Evolutionary conservation across 2,888 invertebrate genomes (phyloP).

Genomic region (Platycheirus albimanus): DNA sequence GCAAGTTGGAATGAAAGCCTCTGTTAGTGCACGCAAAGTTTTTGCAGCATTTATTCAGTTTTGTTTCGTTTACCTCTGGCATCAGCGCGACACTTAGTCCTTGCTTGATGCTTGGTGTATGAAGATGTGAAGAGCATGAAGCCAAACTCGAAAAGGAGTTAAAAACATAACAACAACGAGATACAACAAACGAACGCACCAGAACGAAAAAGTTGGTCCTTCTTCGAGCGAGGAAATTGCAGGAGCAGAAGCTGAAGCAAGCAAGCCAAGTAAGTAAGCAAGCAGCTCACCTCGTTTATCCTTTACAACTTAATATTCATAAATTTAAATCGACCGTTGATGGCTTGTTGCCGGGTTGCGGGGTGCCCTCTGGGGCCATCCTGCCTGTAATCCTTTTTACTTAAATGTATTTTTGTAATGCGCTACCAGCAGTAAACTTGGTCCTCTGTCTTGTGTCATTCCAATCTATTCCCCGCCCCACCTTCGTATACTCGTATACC

Average conservation of each 20-base stretch:
- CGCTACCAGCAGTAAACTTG: constrained; percentile 44
- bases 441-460: constrained; percentile 17
- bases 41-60: constrained; percentile 57
- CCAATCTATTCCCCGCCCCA: too few species aligned
- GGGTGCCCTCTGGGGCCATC: constrained; percentile 37
- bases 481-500: not conserved
- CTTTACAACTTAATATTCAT: constrained; percentile 74
- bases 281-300: constrained; percentile 71
- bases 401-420: constrained; percentile 72
- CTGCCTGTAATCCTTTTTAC: constrained; percentile 68
- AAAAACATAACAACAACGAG: constrained; percentile 23
- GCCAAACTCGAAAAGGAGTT: constrained; percentile 28
- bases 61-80: constrained; percentile 24
- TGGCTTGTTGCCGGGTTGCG: constrained; percentile 69
- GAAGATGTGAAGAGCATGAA: not conserved
- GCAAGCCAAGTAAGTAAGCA: too few species aligned
- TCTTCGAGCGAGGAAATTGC: constrained; percentile 36
- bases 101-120: not conserved
- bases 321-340: constrained; percentile 74
- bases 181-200: not conserved
- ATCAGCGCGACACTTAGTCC: constrained; percentile 20
- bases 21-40: constrained; percentile 52
- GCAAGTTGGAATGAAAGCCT: constrained; percentile 38
- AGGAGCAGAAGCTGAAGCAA: too few species aligned
- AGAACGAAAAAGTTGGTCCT: constrained; percentile 63